Conservation (phyloP, 2,113 vertebrate species). For the Empidonax traillii region DNA sequence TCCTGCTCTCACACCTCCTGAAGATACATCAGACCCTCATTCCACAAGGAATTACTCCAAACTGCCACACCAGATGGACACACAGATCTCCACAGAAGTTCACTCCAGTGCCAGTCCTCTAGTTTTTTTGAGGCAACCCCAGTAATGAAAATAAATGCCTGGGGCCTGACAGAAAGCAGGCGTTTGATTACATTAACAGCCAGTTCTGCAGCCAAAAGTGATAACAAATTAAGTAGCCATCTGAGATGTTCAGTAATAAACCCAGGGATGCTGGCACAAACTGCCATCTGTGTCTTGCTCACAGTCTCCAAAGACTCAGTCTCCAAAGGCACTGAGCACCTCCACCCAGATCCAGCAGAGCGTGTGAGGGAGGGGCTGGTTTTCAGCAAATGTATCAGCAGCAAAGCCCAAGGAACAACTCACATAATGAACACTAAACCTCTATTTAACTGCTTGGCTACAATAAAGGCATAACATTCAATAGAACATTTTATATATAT, state of each 20-base stretch:
- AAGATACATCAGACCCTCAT: background rate
- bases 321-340: background rate
- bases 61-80: background rate
- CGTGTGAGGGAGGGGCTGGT: fast-evolving
- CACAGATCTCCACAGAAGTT: background rate
- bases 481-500: background rate
- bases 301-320: background rate
- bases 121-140: slow-evolving; percentile 3
- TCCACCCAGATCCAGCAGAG: background rate
- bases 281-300: background rate
- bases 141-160: slow-evolving; percentile 34
- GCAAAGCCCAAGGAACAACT: background rate
- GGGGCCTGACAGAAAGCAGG: slow-evolving; percentile 22
- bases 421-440: background rate
- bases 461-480: background rate
- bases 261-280: background rate
- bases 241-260: slow-evolving; percentile 37
- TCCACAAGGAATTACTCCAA: background rate
- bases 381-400: fast-evolving
- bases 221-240: slow-evolving; percentile 50
- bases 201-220: slow-evolving; percentile 17
- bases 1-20: background rate
- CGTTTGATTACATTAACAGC: slow-evolving; percentile 8
- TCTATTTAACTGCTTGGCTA: background rate
- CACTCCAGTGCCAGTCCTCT: background rate